These are phyloP conservation scores for Bombus soroeensis DNA, from an alignment of 1,140 invertebrate genomes.

Conservation along the genomic window DNA sequence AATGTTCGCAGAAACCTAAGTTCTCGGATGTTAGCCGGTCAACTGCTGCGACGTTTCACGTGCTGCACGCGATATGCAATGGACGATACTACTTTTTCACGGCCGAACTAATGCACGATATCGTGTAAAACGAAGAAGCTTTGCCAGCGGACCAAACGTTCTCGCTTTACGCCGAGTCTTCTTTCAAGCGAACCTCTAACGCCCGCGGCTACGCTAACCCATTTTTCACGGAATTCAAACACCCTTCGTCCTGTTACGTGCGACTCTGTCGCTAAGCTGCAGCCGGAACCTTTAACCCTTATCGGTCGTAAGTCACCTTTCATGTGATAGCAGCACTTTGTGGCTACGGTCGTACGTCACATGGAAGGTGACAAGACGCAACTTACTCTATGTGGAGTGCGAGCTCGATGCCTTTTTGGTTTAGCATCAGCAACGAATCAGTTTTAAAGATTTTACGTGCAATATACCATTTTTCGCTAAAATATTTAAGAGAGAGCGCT, in stretches of 20 bases:
- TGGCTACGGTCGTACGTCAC: too few species aligned
- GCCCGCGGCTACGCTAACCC: slow-evolving; percentile 7
- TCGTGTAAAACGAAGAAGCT: neutral
- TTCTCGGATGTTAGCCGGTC: too few species aligned
- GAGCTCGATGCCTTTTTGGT: too few species aligned
- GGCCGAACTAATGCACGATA: neutral
- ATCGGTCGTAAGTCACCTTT: too few species aligned
- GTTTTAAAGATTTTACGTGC: too few species aligned
- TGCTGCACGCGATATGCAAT: slow-evolving; percentile 11
- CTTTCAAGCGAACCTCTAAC: neutral
- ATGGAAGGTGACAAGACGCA: too few species aligned
- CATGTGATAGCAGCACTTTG: too few species aligned
- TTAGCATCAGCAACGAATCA: too few species aligned
- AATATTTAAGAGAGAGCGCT: too few species aligned
- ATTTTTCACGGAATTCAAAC: slow-evolving; percentile 23
- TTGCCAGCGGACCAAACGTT: neutral
- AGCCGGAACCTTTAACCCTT: neutral
- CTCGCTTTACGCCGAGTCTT: neutral
- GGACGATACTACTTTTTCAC: neutral
- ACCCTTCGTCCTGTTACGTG: neutral
- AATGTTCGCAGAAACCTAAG: neutral
- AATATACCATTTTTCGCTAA: too few species aligned
- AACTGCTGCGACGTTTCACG: neutral
- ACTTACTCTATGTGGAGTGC: too few species aligned
- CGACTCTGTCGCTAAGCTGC: too few species aligned